phyloP scores from a whole-genome alignment of 1,140 invertebrate species.

The Drosophila watanabei region DNA sequence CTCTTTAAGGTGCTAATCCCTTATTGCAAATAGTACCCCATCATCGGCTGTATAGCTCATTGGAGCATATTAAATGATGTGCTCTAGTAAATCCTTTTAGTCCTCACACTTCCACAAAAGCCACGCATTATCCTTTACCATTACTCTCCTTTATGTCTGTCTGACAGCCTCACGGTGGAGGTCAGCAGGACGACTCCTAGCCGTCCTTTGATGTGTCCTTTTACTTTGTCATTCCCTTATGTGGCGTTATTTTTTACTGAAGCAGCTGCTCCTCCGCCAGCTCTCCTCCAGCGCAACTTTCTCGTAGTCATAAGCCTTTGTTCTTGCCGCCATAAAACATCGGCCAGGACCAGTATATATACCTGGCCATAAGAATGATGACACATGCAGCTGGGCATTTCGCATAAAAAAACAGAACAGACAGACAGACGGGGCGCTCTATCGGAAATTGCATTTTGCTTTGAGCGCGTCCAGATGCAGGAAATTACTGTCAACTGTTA shows the following conservation, averaged over 20 bases:
- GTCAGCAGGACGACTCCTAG: constrained; percentile 39
- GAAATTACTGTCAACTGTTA: constrained; percentile 73
- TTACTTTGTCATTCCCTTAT: constrained; percentile 56
- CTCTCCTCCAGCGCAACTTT: background rate
- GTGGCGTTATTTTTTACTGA: constrained; percentile 31
- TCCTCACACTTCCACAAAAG: constrained; percentile 37
- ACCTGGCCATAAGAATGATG: constrained; percentile 28
- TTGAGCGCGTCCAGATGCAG: constrained; percentile 63
- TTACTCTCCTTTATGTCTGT: constrained; percentile 34
- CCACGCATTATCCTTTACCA: constrained; percentile 48
- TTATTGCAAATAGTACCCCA: constrained; percentile 24
- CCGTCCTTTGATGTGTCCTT: constrained; percentile 62
- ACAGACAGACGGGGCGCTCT: constrained; percentile 33
- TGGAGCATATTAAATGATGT: constrained; percentile 52
- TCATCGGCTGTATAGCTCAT: constrained; percentile 35
- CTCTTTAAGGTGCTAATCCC: constrained; percentile 15
- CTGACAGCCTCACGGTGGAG: constrained; percentile 7
- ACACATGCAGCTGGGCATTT: constrained; percentile 39
- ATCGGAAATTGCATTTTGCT: constrained; percentile 79
- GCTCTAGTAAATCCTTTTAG: constrained; percentile 45
- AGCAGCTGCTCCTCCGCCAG: constrained; percentile 26
- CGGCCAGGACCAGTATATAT: constrained; percentile 33
- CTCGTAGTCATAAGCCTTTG: constrained; percentile 45
- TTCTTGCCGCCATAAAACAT: constrained; percentile 58
- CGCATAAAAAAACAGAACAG: constrained; percentile 60